Evolutionary conservation across 2,797 vertebrate genomes (phyloP), one percentile per base, ranked within the genome.

Genomic region (Lithobates sylvaticus): DNA sequence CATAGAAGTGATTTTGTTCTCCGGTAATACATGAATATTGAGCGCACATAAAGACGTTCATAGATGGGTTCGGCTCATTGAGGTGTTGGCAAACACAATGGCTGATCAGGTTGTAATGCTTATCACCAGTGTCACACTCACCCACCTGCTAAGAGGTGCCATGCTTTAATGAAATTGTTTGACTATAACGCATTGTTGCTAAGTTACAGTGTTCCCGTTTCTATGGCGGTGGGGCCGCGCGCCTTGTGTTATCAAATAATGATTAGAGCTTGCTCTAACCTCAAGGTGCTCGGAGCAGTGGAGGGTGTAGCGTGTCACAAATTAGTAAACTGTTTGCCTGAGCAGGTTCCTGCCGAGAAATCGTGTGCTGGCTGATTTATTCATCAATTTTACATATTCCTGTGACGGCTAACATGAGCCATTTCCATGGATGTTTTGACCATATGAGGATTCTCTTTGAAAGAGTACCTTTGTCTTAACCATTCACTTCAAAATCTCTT

Each of bases 101-200:
- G 96, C 93, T 96, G 96, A 97, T 97, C 96, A 96, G 96, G 96
- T 96, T 96, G 96, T 95, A 97, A 96, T 98, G 97, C 98, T 99
- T 98, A 98, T 99, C 98, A 97, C 96, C 97, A 97, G 96, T 96
- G 96, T 93, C 93, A 93, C 96, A 97, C 95, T 97, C 97, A 96
- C 97, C 97, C 97, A 99, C 98, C 98, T 99, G 98, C 97, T 98
- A 98, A 98, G 97, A 98, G 97, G 97, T 97, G 97, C 96, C 96
- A 97, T 94, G 94, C 97, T 97, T 98, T 98, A 98, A 98, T 98
- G 97, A 97, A 98, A 98, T 97, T 99, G 97, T 99, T 99, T 98
- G 97, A 98, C 95, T 97, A 96, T 97, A 95, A 96, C 93, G 93
- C 93, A 95, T 93, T 92, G 98, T 99, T 99, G 98, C 98, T 99